Percentiles rank a stretch among this genome's conserved stretches.
phyloP scores from a whole-genome alignment of 2,888 invertebrate genomes.

The Tinea trinotella region DNA sequence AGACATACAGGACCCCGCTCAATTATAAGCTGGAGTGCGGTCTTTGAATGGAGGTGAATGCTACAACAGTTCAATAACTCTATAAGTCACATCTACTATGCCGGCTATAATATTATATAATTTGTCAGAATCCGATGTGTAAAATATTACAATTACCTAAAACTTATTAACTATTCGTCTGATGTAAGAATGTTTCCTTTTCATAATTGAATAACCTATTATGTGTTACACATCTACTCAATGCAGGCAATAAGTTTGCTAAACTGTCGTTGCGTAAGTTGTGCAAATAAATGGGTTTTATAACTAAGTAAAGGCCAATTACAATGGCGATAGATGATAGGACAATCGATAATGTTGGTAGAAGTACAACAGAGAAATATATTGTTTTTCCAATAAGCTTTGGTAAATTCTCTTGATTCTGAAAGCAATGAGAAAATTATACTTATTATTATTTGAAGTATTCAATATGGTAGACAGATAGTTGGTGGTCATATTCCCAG shows the following conservation, averaged over 20 bases:
- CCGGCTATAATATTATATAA: no score
- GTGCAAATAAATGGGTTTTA: conserved; percentile 38
- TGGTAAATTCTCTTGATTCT: conserved; percentile 74
- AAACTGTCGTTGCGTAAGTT: conserved; percentile 38
- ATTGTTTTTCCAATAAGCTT: conserved; percentile 55
- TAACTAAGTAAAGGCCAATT: conserved; percentile 40
- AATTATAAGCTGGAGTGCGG: no score
- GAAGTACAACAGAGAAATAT: conserved; percentile 59
- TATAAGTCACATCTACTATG: no score
- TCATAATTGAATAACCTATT: conserved; percentile 49
- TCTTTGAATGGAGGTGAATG: no score
- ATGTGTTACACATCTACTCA: conserved; percentile 38
- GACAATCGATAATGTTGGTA: conserved; percentile 59
- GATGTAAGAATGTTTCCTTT: conserved; percentile 44
- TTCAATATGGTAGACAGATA: no score
- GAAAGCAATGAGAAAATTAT: conserved; percentile 35
- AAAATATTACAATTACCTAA: not conserved
- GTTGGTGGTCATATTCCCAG: no score
- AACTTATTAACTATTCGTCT: not conserved
- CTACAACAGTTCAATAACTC: no score
- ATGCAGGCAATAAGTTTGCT: conserved; percentile 39
- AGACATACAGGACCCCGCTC: no score
- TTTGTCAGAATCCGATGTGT: not conserved
- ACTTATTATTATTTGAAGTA: no score
- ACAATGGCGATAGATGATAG: conserved; percentile 34